Evolutionary conservation across 1,140 invertebrate species (phyloP).

Genomic region (Wasmannia auropunctata): DNA sequence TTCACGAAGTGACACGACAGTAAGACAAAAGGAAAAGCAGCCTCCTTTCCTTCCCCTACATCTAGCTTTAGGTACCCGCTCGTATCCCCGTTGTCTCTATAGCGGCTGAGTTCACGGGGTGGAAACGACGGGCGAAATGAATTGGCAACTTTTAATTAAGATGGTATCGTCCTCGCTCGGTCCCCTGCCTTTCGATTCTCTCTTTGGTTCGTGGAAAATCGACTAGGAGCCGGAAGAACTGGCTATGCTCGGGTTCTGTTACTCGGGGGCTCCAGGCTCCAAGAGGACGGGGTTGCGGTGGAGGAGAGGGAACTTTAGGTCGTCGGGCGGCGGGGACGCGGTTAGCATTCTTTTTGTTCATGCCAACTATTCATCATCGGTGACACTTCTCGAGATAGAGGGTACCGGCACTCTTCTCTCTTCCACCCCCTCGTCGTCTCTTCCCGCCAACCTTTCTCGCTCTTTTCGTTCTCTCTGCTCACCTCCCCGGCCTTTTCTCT

Average conservation of each 20-base stretch:
- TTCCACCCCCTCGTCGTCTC: neutral
- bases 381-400: constrained; percentile 85
- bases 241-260: constrained; percentile 36
- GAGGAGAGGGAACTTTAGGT: constrained; percentile 68
- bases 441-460: constrained; percentile 33
- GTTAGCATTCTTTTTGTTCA: constrained; percentile 85
- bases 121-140: constrained; percentile 81
- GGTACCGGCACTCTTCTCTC: constrained; percentile 56
- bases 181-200: constrained; percentile 54
- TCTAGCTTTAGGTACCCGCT: neutral
- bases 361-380: constrained; percentile 86
- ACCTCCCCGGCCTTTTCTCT: constrained; percentile 34
- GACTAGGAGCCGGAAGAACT: constrained; percentile 53
- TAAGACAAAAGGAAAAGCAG: constrained; percentile 81
- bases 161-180: constrained; percentile 81
- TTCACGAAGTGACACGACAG: constrained; percentile 48
- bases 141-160: constrained; percentile 86
- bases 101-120: constrained; percentile 67
- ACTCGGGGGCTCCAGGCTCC: constrained; percentile 20
- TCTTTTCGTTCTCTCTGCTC: constrained; percentile 9
- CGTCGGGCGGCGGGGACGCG: constrained; percentile 76
- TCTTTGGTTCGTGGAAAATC: constrained; percentile 69
- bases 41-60: neutral
- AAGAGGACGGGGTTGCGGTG: constrained; percentile 46
- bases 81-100: constrained; percentile 37